Evolutionary conservation across 2,113 vertebrate genomes (phyloP).

Genomic region (Perca fluviatilis): DNA sequence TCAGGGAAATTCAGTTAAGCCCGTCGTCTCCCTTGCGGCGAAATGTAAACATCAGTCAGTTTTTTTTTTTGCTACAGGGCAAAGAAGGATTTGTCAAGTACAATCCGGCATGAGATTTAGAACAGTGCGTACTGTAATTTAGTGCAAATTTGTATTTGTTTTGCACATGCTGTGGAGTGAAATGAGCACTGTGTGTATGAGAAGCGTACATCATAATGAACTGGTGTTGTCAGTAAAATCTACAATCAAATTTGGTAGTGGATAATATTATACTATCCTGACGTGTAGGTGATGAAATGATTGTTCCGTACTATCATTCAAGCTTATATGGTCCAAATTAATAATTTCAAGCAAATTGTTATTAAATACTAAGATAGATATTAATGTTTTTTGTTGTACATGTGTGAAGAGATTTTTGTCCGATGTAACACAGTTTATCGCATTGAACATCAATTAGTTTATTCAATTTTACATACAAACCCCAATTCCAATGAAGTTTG

Average conservation of each 20-base stretch:
- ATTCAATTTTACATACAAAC: too few relatives aligned
- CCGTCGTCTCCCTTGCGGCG: conserved; percentile 4
- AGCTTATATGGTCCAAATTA: too few relatives aligned
- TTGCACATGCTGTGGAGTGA: not conserved
- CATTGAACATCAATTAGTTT: not conserved
- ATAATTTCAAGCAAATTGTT: not conserved
- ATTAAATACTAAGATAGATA: not conserved
- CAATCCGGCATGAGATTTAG: not conserved
- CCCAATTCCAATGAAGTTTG: too few relatives aligned
- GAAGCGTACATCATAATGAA: not conserved
- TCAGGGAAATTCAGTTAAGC: conserved; percentile 41
- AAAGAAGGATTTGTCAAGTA: not conserved
- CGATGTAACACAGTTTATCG: not conserved
- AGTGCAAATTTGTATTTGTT: not conserved
- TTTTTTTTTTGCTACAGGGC: not conserved
- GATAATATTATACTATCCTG: too few relatives aligned
- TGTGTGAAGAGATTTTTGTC: not conserved
- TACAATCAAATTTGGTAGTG: too few relatives aligned
- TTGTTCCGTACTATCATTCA: too few relatives aligned
- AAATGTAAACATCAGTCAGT: conserved; percentile 61
- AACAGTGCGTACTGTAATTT: not conserved
- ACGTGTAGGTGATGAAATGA: too few relatives aligned
- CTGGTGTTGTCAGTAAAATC: too few relatives aligned
- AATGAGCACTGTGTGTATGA: not conserved
- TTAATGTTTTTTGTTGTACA: not conserved